Evolutionary conservation across 2,888 invertebrate genomes (phyloP), one percentile per base, ranked within the genome.

Genomic region (Ectemnius lituratus): DNA sequence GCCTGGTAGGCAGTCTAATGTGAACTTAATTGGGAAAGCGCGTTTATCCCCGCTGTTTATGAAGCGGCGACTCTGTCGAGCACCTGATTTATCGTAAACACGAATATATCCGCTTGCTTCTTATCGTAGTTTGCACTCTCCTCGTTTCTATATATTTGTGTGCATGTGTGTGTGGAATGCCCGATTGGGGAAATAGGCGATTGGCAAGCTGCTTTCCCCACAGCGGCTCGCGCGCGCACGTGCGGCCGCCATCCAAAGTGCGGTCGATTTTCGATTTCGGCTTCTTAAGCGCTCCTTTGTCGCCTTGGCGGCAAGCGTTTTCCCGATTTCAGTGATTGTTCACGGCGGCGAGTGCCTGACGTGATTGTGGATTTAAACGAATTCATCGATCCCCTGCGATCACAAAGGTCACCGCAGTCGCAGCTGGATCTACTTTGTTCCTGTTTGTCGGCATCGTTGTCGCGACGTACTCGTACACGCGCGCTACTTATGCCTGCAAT

Each of bases 21-120:
- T 76, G 27, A n/a, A 45, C 59, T 57, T 62, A 71, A 71, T 76
- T 76, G 62, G 47, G 47, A 49, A 58, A 56, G 16, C 37, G 16
- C 18, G 27, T 27, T 46, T 52, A 61, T 65, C 37, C 37, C 37
- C 8, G 37, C 11, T 37, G 37, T 37, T 37, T 37, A 37, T 37
- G 37, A 37, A 6, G 8, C 37, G 8, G 37, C 37, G 37, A 37
- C 1, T 37, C 8, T 8, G 37, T 37, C 37, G 37, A 37, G 37
- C 37, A 37, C 8, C 37, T 27, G 46, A 27, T n/a, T 13, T 20
- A 28, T 59, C 62, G 63, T 73, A 75, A 63, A 57, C 27, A 45
- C n/a, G 45, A 23, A 59, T 61, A 63, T 72, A 67, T 70, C 67
- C 61, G 28, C 14, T 18, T 8, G 47, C 49, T 18, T 71, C 63